Evolutionary conservation across 2,113 vertebrate species (phyloP), one percentile per base, ranked within the genome.

Genomic region (Tragelaphus scriptus): DNA sequence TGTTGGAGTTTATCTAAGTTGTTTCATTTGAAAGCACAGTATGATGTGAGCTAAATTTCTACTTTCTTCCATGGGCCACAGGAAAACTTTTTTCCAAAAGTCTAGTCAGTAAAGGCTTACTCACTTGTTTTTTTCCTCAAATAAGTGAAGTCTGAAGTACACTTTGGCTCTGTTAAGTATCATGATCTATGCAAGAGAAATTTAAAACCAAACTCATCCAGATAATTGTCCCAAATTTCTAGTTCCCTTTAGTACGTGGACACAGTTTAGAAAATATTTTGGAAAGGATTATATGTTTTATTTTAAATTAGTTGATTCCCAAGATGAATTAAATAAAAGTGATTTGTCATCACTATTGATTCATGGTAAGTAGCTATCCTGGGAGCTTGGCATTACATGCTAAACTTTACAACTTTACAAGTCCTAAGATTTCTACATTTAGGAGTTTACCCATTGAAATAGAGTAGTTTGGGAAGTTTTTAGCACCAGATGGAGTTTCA

Each of bases 261-360:
- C 49, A 86, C 5, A 94, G 16, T 93, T 68, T 93, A 77, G 96
- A 95, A 98, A 95, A 89, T 91, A 91, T 87, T 94, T 94, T 91
- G 55, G 86, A 94, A 96, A 26, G 28, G 49, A 89, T 97, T 94
- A 91, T 97, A 93, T 95, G 25, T n/a, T 96, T 95, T 61, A 97
- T 95, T 92, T 94, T 96, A 90, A 98, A 96, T 21, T 16, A 97
- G 56, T 40, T 92, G 51, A 97, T 94, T 97, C 86, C 82, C 84
- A 97, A 49, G 68, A 85, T 93, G 47, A 97, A 93, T 95, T 97
- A 96, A 97, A 95, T 95, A 95, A 92, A 92, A 96, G 65, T 96
- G 84, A 96, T 96, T 95, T 98, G 93, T 98, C 97, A 95, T 97
- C 94, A 89, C 97, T 87, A 93, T 61, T 95, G 88, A 97, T 95